These are phyloP conservation scores for Rhinichthys klamathensis DNA, from an alignment of 2,113 vertebrate genomes.

Conservation along the genomic window DNA sequence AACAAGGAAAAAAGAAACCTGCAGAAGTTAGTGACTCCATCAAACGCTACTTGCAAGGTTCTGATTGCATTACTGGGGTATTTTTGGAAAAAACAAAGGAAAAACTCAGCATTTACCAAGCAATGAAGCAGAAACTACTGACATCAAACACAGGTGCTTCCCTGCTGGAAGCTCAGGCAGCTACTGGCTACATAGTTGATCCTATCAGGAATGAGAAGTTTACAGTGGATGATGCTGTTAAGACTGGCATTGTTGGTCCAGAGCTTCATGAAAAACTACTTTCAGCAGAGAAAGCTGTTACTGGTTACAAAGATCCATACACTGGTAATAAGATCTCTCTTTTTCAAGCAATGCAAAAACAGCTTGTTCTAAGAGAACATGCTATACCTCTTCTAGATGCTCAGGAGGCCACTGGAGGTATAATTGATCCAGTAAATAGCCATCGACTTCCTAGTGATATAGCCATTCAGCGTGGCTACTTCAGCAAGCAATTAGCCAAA, in stretches of 20 bases:
- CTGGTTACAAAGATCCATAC: slow-evolving; percentile 87
- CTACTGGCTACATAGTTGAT: slow-evolving; percentile 88
- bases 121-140: slow-evolving; percentile 86
- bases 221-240: slow-evolving; percentile 87
- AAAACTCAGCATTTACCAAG: slow-evolving; percentile 90
- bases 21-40: slow-evolving; percentile 82
- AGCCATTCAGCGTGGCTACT: slow-evolving; percentile 80
- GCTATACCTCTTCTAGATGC: slow-evolving; percentile 82
- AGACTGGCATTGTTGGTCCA: slow-evolving; percentile 84
- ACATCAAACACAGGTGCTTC: slow-evolving; percentile 80
- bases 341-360: slow-evolving; percentile 90
- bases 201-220: slow-evolving; percentile 79
- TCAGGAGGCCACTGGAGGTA: slow-evolving; percentile 80
- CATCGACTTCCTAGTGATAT: slow-evolving; percentile 83
- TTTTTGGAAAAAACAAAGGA: slow-evolving; percentile 83
- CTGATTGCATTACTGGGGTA: slow-evolving; percentile 83
- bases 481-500: slow-evolving; percentile 78
- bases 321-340: slow-evolving; percentile 86
- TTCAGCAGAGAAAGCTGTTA: slow-evolving; percentile 87
- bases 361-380: slow-evolving; percentile 75
- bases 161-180: slow-evolving; percentile 92
- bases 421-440: slow-evolving; percentile 85
- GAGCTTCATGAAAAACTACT: slow-evolving; percentile 88
- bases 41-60: slow-evolving; percentile 83
- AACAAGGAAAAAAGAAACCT: slow-evolving; percentile 83